Base-by-base conservation (phyloP, 2,113 vertebrate genomes). In the Conger conger region DNA sequence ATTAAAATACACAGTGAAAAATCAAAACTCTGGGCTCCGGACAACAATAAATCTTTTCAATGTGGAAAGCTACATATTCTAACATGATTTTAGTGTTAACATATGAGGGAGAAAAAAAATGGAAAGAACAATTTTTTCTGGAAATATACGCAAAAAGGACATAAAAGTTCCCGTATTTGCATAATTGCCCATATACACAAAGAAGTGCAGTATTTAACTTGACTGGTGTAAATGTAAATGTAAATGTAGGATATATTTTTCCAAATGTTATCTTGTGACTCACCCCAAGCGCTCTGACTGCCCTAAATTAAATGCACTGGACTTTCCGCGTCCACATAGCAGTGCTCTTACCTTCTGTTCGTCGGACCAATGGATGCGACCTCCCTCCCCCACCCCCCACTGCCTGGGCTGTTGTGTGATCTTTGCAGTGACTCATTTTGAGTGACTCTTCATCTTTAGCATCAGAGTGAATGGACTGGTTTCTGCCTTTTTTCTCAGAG, bases 381-480 rank as follows among this genome's bases (percentile, higher is more conserved):
- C 20, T 23, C 20, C 57, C 0, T 9, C 23, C 60, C 23, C 57
- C 54, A 53, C 84, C 63, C 76, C 4, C 17, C 81, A 3, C 30
- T 68, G 42, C 18, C 33, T 23, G 13, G n/a, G 40, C 35, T 36
- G 6, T 30, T 42, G 23, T 9, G 35, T 84, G 54, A 77, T 83
- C 30, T 83, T 83, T 73, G 73, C 76, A 33, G 2, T 18, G 77
- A 54, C 42, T 54, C 76, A 30, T 79, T 36, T 76, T 57, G 76
- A 60, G 83, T 57, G 83, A 36, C 30, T 82, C 40, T 78, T 54
- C 35, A 37, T 50, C 53, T n/a, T 77, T 84, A 78, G 16, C 79
- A 42, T 80, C 79, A 81, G 85, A 27, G 42, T 78, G 68, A 82
- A 86, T 77, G 20, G 85, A 68, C 42, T 77, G 40, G 9, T 20